Percentiles rank a stretch among this genome's conserved stretches.
phyloP scores from a whole-genome alignment of 2,888 invertebrate species.

The Eudasyphora cyanicolor region DNA sequence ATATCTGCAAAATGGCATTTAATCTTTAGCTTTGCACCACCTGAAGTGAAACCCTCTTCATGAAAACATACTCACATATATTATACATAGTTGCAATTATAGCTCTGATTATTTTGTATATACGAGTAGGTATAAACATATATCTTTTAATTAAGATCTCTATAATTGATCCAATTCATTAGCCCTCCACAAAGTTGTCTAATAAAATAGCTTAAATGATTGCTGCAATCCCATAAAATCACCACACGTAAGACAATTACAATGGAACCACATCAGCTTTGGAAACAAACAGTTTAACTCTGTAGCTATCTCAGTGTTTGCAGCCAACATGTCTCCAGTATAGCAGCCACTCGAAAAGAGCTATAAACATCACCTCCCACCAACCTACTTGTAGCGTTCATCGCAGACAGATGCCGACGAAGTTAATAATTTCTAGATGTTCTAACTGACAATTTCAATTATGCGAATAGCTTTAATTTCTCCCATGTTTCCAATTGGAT shows the following conservation, averaged over 20 bases:
- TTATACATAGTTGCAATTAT: too few species aligned
- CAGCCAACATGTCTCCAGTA: too few species aligned
- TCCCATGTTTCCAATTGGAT: slow-evolving; percentile 56
- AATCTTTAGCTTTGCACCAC: too few species aligned
- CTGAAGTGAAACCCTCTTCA: too few species aligned
- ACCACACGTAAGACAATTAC: background rate
- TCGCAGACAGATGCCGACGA: background rate
- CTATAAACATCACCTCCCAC: background rate
- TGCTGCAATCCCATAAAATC: background rate
- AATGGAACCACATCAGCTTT: background rate
- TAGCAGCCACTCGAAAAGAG: background rate
- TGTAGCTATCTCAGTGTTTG: too few species aligned
- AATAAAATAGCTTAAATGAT: background rate
- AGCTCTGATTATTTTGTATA: too few species aligned
- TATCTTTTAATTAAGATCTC: background rate
- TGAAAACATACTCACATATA: too few species aligned
- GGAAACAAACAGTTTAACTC: background rate
- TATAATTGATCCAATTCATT: slow-evolving; percentile 1
- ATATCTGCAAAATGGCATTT: too few species aligned
- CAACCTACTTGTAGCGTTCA: background rate
- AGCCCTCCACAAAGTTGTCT: background rate
- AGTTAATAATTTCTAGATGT: background rate
- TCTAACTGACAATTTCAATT: slow-evolving; percentile 51
- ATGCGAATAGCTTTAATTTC: slow-evolving; percentile 42
- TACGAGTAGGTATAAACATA: too few species aligned